phyloP scores from a whole-genome alignment of 2,113 vertebrate genomes.

The Thermophis baileyi region DNA sequence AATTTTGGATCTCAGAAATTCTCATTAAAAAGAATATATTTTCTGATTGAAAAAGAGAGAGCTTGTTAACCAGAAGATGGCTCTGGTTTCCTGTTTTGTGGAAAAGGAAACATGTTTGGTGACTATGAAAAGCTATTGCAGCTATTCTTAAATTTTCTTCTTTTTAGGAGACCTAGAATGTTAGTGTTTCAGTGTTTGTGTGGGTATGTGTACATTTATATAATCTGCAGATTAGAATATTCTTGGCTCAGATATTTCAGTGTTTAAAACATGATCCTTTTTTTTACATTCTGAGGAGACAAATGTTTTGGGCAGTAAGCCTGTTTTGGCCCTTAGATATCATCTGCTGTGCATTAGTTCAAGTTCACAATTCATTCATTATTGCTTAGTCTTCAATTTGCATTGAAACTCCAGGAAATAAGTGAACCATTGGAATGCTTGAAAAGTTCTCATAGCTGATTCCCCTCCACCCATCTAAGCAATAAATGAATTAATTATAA shows the following conservation, averaged over 20 bases:
- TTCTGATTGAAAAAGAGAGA: background rate
- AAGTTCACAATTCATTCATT: background rate
- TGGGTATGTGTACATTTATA: background rate
- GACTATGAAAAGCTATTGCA: too few relatives aligned
- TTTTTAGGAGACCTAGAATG: background rate
- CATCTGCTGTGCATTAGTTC: background rate
- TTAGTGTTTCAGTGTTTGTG: background rate
- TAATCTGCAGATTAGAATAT: background rate
- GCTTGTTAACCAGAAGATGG: background rate
- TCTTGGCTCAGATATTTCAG: background rate
- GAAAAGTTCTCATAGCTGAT: background rate
- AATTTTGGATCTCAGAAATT: background rate
- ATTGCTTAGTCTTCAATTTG: background rate
- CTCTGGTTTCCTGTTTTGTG: background rate
- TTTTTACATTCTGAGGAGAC: background rate
- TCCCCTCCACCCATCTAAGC: constrained; percentile 24
- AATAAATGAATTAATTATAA: constrained; percentile 41
- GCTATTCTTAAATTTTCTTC: background rate
- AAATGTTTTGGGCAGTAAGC: accelerated
- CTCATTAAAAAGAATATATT: background rate
- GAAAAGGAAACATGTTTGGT: background rate
- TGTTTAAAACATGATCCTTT: background rate
- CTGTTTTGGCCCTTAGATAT: accelerated
- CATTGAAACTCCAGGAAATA: background rate
- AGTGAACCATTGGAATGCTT: background rate